A percentile compares a stretch with the other conserved stretches of the same genome.
phyloP scores from a whole-genome alignment of 2,797 vertebrate species.

The Thamnophis elegans region DNA sequence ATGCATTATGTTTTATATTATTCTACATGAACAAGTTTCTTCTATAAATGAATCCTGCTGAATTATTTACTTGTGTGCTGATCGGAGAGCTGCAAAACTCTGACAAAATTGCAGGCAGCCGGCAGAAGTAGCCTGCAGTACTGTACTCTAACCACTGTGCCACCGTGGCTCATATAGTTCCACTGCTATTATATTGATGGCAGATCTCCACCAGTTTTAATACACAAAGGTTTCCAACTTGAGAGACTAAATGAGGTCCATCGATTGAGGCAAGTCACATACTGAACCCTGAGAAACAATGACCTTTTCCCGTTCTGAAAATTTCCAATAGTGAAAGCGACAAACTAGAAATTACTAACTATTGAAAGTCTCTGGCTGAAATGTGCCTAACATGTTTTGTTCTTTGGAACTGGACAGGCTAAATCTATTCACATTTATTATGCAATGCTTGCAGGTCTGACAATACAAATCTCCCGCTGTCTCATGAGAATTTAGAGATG shows the following conservation, averaged over 20 bases:
- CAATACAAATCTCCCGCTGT: background rate
- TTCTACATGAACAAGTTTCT: no score
- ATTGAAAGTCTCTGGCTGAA: background rate
- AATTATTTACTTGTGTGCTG: no score
- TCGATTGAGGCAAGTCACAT: background rate
- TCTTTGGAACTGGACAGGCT: background rate
- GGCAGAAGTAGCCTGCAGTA: no score
- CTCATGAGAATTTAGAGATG: background rate
- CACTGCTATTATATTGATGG: background rate
- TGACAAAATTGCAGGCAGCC: no score
- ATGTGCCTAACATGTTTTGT: background rate
- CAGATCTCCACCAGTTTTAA: background rate
- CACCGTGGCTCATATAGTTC: background rate
- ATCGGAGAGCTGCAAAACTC: no score
- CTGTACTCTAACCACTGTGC: no score
- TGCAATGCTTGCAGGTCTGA: background rate
- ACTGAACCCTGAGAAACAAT: background rate
- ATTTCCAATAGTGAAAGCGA: background rate
- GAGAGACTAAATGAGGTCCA: background rate
- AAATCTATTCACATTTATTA: background rate
- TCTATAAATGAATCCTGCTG: no score
- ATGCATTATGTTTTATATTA: no score
- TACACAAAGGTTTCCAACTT: background rate
- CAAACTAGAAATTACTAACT: background rate
- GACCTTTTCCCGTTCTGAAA: background rate